Conservation (phyloP, 2,797 vertebrate genomes). For the Nyctibius grandis region DNA sequence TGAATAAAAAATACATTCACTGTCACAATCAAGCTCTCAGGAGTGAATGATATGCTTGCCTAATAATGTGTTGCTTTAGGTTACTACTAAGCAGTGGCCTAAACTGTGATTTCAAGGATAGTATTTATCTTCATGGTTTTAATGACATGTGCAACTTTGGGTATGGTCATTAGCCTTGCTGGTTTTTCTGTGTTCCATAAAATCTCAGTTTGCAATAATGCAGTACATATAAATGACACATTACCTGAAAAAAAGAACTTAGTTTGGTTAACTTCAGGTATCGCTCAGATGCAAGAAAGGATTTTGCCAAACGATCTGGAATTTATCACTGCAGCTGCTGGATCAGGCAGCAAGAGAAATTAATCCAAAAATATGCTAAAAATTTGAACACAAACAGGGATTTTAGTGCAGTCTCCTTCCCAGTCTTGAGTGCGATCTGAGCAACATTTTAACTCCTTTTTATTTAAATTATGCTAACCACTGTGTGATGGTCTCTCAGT, state of each 20-base stretch:
- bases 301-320: not conserved
- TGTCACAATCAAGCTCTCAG: not conserved
- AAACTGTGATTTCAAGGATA: not conserved
- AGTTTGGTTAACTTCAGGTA: not conserved
- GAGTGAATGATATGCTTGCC: not conserved
- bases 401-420: not conserved
- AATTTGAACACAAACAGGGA: not conserved
- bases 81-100: not conserved
- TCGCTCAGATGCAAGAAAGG: not conserved
- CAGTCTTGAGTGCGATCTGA: not conserved
- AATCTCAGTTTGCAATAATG: not conserved
- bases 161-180: not conserved
- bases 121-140: not conserved
- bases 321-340: not conserved
- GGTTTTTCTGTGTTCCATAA: not conserved
- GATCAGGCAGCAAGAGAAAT: not conserved
- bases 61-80: not conserved
- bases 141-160: not conserved
- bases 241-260: not conserved
- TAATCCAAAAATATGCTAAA: slow-evolving; percentile 12
- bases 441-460: not conserved
- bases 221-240: not conserved
- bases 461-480: not conserved
- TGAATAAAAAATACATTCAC: not conserved
- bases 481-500: not conserved